These are phyloP conservation scores for Lithodes maja DNA, from an alignment of 2,888 invertebrate species.

Conservation along the genomic window DNA sequence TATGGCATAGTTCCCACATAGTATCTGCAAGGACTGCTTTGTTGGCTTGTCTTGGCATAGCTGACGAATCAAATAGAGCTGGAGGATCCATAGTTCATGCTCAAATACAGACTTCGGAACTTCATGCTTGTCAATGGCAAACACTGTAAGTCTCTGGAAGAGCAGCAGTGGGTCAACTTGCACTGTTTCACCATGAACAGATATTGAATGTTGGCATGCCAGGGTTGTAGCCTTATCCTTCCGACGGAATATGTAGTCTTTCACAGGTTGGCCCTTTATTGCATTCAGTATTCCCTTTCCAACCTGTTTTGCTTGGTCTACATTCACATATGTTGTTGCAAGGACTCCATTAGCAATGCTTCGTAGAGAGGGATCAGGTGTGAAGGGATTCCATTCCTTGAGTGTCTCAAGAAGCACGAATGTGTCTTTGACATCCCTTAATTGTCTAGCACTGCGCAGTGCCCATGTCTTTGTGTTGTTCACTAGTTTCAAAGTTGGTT, in stretches of 20 bases:
- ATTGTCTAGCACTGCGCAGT: background rate
- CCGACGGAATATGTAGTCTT: constrained; percentile 17
- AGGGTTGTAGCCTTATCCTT: constrained; percentile 4
- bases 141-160: constrained; percentile 2
- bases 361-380: constrained; percentile 6
- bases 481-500: background rate
- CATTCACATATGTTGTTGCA: background rate
- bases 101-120: constrained; percentile 7
- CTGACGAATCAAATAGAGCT: constrained; percentile 1
- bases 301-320: constrained; percentile 6
- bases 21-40: constrained; percentile 12
- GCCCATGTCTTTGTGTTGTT: background rate
- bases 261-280: background rate
- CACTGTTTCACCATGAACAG: background rate
- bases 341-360: constrained; percentile 12
- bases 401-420: constrained; percentile 6
- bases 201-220: background rate
- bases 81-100: constrained; percentile 10
- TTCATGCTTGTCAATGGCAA: constrained; percentile 13
- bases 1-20: background rate
- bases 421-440: constrained; percentile 8
- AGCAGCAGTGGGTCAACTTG: background rate
- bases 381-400: constrained; percentile 19
- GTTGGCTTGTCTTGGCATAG: constrained; percentile 6
- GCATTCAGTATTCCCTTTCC: constrained; percentile 8